A percentile compares a stretch with the other conserved stretches of the same genome.
These are phyloP conservation scores for Eulemur mongoz DNA, from an alignment of 2,797 vertebrate species.

Conservation along the genomic window DNA sequence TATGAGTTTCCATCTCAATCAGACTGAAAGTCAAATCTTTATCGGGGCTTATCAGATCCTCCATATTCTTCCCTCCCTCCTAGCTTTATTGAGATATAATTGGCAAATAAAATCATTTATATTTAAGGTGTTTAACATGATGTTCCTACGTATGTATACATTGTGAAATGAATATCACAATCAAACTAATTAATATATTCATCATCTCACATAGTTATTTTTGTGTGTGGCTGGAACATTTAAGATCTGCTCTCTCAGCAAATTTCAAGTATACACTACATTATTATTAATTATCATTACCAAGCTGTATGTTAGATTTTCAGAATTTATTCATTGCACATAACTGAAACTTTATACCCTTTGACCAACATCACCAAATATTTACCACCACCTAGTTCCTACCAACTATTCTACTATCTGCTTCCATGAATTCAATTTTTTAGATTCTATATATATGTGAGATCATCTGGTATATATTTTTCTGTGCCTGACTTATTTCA, in stretches of 20 bases:
- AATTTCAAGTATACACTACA: not conserved
- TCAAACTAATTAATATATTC: not conserved
- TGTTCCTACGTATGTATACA: not conserved
- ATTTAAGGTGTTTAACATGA: not conserved
- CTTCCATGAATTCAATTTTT: not conserved
- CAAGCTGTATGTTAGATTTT: not conserved
- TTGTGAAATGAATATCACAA: not conserved
- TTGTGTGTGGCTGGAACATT: not conserved
- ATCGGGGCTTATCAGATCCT: not conserved
- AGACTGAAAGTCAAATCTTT: not conserved
- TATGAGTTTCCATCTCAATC: not conserved
- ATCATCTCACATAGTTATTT: not conserved
- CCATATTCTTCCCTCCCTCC: not conserved
- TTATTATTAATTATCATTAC: not conserved
- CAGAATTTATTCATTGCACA: not conserved
- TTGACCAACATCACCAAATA: not conserved
- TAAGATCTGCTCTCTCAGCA: not conserved
- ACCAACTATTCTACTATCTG: not conserved
- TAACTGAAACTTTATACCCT: not conserved
- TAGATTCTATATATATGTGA: not conserved
- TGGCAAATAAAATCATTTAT: not conserved
- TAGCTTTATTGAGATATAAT: not conserved
- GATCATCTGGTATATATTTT: not conserved
- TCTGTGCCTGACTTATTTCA: not conserved
- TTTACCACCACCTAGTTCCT: not conserved